These are phyloP conservation scores for Tenebrio molitor DNA, from an alignment of 1,140 invertebrate species.

Conservation along the genomic window DNA sequence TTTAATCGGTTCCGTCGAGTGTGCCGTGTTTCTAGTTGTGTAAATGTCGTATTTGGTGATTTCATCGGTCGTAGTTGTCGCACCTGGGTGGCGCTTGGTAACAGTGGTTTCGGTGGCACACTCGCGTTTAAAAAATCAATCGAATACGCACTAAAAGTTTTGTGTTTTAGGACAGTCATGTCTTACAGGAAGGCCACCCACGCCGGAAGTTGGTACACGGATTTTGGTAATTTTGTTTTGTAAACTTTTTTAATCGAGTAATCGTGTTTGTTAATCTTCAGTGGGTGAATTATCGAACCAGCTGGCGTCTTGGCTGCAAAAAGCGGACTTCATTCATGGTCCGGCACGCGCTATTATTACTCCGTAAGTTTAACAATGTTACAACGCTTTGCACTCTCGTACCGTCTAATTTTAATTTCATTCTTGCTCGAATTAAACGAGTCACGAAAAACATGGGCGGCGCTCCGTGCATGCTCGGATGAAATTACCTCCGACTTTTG, in stretches of 20 bases:
- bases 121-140: neutral
- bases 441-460: no score
- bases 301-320: constrained; percentile 89
- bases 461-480: no score
- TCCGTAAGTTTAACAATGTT: constrained; percentile 81
- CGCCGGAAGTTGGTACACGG: constrained; percentile 92
- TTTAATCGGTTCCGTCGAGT: no score
- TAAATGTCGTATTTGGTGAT: no score
- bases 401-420: no score
- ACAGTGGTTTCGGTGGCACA: no score
- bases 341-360: constrained; percentile 98
- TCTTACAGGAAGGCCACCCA: constrained; percentile 81
- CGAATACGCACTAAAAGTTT: neutral
- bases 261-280: constrained; percentile 63
- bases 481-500: no score
- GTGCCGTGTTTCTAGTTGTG: no score
- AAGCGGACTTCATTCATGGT: constrained; percentile 86
- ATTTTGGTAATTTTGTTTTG: constrained; percentile 74
- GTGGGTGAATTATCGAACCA: constrained; percentile 87
- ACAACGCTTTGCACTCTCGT: neutral
- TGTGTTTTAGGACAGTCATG: constrained; percentile 53
- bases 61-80: no score
- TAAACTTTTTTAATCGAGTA: constrained; percentile 43
- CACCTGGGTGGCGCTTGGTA: no score
- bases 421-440: no score